Evolutionary conservation across 2,888 invertebrate genomes (phyloP), one percentile per base, ranked within the genome.

Genomic region (Biston betularia): DNA sequence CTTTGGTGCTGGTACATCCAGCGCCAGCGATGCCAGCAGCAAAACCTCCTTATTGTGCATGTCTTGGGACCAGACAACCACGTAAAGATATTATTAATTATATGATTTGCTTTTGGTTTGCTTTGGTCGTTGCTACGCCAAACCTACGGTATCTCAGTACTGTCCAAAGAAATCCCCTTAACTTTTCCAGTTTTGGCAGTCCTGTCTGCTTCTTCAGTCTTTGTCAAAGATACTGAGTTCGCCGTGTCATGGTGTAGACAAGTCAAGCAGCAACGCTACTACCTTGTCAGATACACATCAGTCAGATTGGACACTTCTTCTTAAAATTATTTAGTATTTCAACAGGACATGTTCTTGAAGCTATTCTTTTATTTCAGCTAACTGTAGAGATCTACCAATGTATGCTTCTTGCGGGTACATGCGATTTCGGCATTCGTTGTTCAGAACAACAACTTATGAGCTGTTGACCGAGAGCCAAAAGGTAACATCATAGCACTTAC

Each of bases 391-490:
- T 77, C 81, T 96, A 11, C 96, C 96, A 0, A 86, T 86, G 73
- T 95, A 96, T 70, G 95, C 96, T 0, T 95, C 94, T 38, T 96
- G 96, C 72, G 95, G 95, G 4, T 94, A 94, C 74, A 92, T 96
- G 86, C 92, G 94, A 59, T 96, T 96, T 75, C 90, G 93, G 52
- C 92, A 95, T 69, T 81, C 93, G 0, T 80, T 94, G 63, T 95
- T 96, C 78, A 89, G 95, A 34, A 94, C 94, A 15, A 95, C 94
- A 0, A 95, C 95, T 6, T 96, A 96, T 74, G 94, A 95, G 67
- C 83, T 96, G 54, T 82, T 96, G 48, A 95, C 96, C 0, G 95
- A 95, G 69, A 92, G 88, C 70, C 96, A 96, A 75, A 95, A 95
- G 82, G 90, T 89, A 70, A 0, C 15, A 6, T 46, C 7, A 46